Base-by-base conservation (phyloP, 1,140 invertebrate species). In the Melitaea cinxia region DNA sequence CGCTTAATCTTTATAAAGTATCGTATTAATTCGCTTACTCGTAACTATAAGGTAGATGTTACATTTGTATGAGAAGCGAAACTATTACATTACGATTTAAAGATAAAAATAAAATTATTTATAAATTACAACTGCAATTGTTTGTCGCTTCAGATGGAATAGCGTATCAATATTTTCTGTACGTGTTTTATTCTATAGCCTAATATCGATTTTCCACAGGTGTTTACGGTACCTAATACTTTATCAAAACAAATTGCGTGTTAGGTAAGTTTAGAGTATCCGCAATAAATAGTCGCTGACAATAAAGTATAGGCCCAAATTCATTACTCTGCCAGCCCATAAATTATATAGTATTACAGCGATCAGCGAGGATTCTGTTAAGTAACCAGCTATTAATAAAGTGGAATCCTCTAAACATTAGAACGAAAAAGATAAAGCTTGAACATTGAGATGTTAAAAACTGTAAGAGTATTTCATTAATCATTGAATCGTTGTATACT, bases 241-340 rank as follows among this genome's bases (percentile, higher is more conserved):
- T 23, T 23, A 47, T 24, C 42, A 17, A 21, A 23, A 23, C 42
- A 47, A 47, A 47, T 47, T 47, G 42, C 14, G 42, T 47, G 42
- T 47, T 47, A 52, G 24, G 28, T 24, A 9, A 53, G 1, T 35
- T 54, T 35, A 54, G 33, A 54, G 35, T 54, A 33, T 33, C 10
- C 10, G n/a, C 39, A 19, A 58, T 17, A 47, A 45, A 58, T 30
- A 45, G 14, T 10, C n/a, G 37, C 35, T 45, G 55, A 58, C 47
- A 57, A 35, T 59, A 65, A 65, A 59, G 33, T 59, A 65, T 59
- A 50, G 37, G 58, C 17, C 47, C 7, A 37, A 59, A 65, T 65
- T 65, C 55, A 47, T 47, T 47, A 47, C 42, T 21, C 15, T 17
- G 35, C 14, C n/a, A 7, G 15, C 14, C 2, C 37, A 17, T 42